These are phyloP conservation scores for Coelopa frigida DNA, from an alignment of 1,140 invertebrate species.

Conservation along the genomic window DNA sequence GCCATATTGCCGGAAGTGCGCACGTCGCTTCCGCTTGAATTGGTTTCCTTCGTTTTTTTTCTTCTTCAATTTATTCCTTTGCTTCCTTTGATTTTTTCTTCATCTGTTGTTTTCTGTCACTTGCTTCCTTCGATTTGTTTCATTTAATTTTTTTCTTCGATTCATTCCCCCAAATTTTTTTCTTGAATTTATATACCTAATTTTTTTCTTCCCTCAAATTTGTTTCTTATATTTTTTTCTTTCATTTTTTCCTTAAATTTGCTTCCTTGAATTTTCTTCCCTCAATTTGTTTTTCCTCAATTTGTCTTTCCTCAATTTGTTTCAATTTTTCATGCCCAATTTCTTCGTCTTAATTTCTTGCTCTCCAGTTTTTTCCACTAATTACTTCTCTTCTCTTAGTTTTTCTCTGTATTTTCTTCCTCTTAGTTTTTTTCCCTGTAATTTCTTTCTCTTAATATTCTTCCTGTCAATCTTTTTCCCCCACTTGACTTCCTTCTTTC, in stretches of 20 bases:
- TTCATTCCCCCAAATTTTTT: slow-evolving; percentile 5
- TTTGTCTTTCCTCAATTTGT: neutral
- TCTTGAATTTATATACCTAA: neutral
- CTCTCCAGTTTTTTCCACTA: no score
- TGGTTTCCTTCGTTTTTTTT: neutral
- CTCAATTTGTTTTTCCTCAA: neutral
- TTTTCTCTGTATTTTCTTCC: no score
- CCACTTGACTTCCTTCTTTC: no score
- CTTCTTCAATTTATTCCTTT: slow-evolving; percentile 3
- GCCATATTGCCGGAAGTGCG: no score
- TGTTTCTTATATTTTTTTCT: neutral
- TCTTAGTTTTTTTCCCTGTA: no score
- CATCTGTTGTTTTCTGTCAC: neutral
- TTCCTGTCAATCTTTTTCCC: no score
- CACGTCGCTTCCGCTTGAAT: neutral
- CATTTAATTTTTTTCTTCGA: neutral
- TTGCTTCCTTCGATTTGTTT: neutral
- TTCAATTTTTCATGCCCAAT: no score
- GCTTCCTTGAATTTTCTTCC: neutral
- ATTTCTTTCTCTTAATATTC: no score
- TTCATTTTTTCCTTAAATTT: neutral
- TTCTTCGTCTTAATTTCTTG: no score
- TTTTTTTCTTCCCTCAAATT: neutral
- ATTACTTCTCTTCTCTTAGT: no score
- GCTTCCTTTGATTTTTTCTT: neutral